Percentiles rank a stretch among this genome's conserved stretches.
Evolutionary conservation across 2,888 invertebrate species (phyloP).

Genomic region (Lithosia quadra): DNA sequence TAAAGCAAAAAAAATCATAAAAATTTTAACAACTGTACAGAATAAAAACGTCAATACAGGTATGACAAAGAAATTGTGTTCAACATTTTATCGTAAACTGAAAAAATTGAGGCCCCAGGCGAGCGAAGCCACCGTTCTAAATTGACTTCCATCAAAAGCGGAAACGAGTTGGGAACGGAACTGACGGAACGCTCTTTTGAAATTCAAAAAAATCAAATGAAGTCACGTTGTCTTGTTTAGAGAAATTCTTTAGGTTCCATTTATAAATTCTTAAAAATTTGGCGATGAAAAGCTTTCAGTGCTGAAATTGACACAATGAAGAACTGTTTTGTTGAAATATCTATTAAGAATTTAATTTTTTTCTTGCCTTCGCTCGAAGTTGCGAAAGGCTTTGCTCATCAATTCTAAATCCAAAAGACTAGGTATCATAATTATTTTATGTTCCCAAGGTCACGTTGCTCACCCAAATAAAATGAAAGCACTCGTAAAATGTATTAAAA

Average conservation of each 20-base stretch:
- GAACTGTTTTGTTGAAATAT: not conserved
- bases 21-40: not conserved
- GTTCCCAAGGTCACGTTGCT: too few relatives aligned
- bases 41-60: not conserved
- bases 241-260: conserved; percentile 8
- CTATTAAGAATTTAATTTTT: not conserved
- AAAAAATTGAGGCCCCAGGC: conserved; percentile 33
- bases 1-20: not conserved
- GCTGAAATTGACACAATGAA: conserved; percentile 10
- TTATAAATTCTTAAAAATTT: conserved; percentile 13
- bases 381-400: too few relatives aligned
- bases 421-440: too few relatives aligned
- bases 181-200: conserved; percentile 35
- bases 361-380: not conserved
- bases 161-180: conserved; percentile 50
- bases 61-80: not conserved
- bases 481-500: too few relatives aligned
- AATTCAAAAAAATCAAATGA: conserved; percentile 38
- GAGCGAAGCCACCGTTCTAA: conserved; percentile 35
- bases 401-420: too few relatives aligned
- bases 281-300: conserved; percentile 6
- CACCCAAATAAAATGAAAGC: too few relatives aligned
- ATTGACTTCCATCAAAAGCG: conserved; percentile 52
- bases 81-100: conserved; percentile 14
- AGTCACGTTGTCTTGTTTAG: conserved; percentile 22